Conservation (phyloP, 1,140 invertebrate genomes). For the Aricia agestis region DNA sequence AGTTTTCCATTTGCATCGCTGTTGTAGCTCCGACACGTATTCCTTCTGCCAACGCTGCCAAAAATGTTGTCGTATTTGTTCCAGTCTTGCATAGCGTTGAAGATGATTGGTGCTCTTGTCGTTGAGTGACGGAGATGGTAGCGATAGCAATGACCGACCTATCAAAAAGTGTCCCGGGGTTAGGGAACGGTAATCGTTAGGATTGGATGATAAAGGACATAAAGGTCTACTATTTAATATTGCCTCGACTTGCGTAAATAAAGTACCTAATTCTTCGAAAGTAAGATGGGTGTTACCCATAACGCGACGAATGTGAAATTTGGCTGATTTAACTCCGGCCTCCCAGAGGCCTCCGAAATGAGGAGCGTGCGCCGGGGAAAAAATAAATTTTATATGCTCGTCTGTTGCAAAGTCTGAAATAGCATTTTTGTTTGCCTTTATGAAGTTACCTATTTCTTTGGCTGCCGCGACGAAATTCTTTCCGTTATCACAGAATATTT, state of each 20-base stretch:
- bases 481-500: too few species aligned
- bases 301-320: slow-evolving; percentile 31
- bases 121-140: background rate
- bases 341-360: slow-evolving; percentile 48
- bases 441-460: too few species aligned
- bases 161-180: slow-evolving; percentile 10
- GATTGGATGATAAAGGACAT: slow-evolving; percentile 7
- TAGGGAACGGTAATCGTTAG: background rate
- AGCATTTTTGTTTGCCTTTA: too few species aligned
- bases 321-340: slow-evolving; percentile 38
- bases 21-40: background rate
- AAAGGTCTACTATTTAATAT: slow-evolving; percentile 40
- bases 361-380: slow-evolving; percentile 28
- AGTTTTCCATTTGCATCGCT: too few species aligned
- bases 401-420: background rate
- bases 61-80: background rate
- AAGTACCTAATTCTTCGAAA: slow-evolving; percentile 21
- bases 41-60: background rate
- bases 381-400: background rate
- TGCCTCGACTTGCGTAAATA: slow-evolving; percentile 37
- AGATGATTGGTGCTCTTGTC: background rate
- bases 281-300: slow-evolving; percentile 19
- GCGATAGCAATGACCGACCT: background rate
- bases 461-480: too few species aligned
- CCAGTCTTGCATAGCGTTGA: background rate